A percentile compares a stretch with the other conserved stretches of the same genome.
phyloP scores from a whole-genome alignment of 1,140 invertebrate genomes.

The Macrocentrus cingulum region DNA sequence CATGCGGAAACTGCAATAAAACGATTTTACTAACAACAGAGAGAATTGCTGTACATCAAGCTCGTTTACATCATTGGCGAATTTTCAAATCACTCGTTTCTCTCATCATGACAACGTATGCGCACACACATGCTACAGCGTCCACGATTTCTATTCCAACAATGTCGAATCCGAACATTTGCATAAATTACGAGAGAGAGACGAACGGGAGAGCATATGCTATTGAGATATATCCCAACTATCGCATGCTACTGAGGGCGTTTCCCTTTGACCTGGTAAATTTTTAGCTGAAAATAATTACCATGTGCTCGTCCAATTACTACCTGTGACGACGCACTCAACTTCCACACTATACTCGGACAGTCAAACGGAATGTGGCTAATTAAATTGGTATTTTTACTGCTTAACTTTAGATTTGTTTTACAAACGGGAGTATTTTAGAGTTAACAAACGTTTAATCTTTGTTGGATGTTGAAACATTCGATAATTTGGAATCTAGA shows the following conservation, averaged over 20 bases:
- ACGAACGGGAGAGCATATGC: constrained; percentile 5
- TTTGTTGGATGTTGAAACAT: no score
- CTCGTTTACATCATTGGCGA: constrained; percentile 17
- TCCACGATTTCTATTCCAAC: constrained; percentile 15
- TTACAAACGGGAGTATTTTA: no score
- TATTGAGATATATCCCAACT: constrained; percentile 8
- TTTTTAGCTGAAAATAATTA: constrained; percentile 6
- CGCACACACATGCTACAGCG: not conserved
- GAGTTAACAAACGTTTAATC: no score
- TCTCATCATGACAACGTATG: constrained; percentile 21
- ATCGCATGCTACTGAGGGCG: constrained; percentile 10
- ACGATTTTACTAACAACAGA: not conserved
- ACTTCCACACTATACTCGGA: no score
- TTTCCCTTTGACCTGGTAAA: constrained; percentile 16
- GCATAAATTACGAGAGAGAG: constrained; percentile 14
- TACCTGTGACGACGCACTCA: not conserved
- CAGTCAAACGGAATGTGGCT: no score
- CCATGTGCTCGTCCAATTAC: constrained; percentile 17
- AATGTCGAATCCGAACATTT: constrained; percentile 21
- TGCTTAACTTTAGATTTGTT: no score
- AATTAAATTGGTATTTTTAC: no score
- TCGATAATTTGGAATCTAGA: no score
- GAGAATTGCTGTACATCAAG: constrained; percentile 7
- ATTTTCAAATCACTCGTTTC: constrained; percentile 20
- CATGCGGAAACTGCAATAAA: not conserved